phyloP scores from a whole-genome alignment of 2,888 invertebrate genomes.

The Mylabris sibirica region DNA sequence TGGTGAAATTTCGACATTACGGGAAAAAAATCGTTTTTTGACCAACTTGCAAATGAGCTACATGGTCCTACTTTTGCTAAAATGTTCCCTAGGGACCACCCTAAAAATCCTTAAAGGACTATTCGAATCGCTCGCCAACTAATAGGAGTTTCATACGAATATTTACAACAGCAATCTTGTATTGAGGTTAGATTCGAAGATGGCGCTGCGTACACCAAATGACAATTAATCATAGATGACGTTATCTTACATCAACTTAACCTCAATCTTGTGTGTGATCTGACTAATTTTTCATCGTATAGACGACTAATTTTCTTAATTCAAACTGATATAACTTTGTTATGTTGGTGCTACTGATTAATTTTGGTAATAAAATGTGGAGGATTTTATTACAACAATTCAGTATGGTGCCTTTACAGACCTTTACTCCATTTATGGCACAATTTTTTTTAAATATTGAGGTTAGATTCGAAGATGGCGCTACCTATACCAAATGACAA shows the following conservation, averaged over 20 bases:
- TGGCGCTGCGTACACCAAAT: neutral
- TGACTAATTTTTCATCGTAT: neutral
- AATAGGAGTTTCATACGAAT: no score
- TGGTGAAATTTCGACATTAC: no score
- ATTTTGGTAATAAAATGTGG: neutral
- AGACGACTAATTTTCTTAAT: neutral
- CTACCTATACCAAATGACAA: neutral
- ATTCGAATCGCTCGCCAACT: no score
- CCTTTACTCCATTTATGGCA: neutral
- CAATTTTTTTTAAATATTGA: neutral
- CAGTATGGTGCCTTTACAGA: no score
- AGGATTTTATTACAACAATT: neutral
- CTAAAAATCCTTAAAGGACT: no score
- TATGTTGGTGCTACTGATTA: neutral
- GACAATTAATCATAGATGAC: neutral
- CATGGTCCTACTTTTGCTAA: no score
- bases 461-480: neutral
- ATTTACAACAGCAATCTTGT: no score
- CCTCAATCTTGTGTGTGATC: neutral
- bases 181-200: neutral
- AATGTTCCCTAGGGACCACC: no score
- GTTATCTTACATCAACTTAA: neutral
- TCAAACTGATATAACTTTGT: neutral
- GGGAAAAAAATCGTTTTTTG: no score
- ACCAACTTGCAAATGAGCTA: no score